These are phyloP conservation scores for Sesamia nonagrioides DNA, from an alignment of 1,140 invertebrate genomes.

Conservation along the genomic window DNA sequence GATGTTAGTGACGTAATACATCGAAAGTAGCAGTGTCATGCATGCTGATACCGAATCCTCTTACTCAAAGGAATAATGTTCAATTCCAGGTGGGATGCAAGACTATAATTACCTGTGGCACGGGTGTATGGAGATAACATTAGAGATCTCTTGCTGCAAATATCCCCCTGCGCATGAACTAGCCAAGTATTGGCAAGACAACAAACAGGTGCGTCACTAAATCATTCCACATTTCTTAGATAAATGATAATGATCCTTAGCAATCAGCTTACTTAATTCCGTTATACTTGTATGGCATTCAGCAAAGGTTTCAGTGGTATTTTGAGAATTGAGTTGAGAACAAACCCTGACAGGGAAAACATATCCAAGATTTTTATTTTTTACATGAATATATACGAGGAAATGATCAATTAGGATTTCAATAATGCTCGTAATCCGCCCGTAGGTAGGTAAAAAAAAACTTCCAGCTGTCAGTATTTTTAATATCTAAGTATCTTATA, in stretches of 20 bases:
- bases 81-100: conserved; percentile 91
- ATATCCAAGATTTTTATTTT: background rate
- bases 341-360: too few species aligned
- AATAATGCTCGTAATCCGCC: background rate
- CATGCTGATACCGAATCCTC: too few species aligned
- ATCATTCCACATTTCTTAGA: background rate
- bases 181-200: conserved; percentile 97
- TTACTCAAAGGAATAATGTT: background rate
- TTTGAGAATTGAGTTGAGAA: too few species aligned
- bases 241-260: background rate
- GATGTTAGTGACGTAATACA: too few species aligned
- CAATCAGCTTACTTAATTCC: background rate
- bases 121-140: conserved; percentile 99
- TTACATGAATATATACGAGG: background rate
- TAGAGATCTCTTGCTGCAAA: conserved; percentile 99
- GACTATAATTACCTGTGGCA: conserved; percentile 99
- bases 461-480: too few species aligned
- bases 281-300: background rate
- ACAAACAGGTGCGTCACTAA: conserved; percentile 91
- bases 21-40: too few species aligned
- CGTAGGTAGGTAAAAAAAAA: background rate
- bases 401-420: background rate
- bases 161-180: conserved; percentile 95
- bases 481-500: too few species aligned
- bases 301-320: too few species aligned